A percentile compares a stretch with the other conserved stretches of the same genome.
Evolutionary conservation across 2,888 invertebrate species (phyloP).

Genomic region (Brenthis ino): DNA sequence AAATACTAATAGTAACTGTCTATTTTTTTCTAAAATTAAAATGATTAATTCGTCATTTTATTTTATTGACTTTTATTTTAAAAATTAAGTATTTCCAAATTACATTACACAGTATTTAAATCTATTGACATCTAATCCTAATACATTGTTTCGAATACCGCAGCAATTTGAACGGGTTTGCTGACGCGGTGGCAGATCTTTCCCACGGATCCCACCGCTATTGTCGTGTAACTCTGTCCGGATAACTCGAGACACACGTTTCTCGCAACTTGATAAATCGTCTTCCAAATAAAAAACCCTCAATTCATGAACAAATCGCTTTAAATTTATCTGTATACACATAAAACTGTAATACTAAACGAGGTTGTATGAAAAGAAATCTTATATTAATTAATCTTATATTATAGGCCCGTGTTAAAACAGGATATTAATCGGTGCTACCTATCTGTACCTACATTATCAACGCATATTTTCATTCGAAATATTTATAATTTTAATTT

Average conservation of each 20-base stretch:
- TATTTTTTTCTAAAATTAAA: no score
- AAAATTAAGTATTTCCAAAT: background rate
- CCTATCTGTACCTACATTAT: no score
- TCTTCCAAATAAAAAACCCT: constrained; percentile 45
- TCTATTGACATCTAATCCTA: constrained; percentile 16
- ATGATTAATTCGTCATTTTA: no score
- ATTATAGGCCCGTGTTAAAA: background rate
- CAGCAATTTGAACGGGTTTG: constrained; percentile 56
- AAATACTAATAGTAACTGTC: no score
- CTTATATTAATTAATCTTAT: constrained; percentile 5
- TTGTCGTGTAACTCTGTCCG: constrained; percentile 55
- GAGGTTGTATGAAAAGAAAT: background rate
- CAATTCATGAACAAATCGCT: constrained; percentile 37
- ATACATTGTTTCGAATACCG: constrained; percentile 24
- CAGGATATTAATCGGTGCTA: background rate
- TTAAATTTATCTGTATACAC: constrained; percentile 27
- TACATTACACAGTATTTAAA: background rate
- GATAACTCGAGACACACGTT: constrained; percentile 56
- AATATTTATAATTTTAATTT: background rate
- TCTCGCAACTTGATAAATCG: constrained; percentile 62
- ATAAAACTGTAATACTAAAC: background rate
- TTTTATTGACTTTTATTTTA: no score
- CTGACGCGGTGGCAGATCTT: constrained; percentile 57
- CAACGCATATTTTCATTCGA: background rate
- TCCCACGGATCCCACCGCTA: constrained; percentile 52